Evolutionary conservation across 2,888 invertebrate genomes (phyloP), one percentile per base, ranked within the genome.

Genomic region (Temnothorax rugatulus): DNA sequence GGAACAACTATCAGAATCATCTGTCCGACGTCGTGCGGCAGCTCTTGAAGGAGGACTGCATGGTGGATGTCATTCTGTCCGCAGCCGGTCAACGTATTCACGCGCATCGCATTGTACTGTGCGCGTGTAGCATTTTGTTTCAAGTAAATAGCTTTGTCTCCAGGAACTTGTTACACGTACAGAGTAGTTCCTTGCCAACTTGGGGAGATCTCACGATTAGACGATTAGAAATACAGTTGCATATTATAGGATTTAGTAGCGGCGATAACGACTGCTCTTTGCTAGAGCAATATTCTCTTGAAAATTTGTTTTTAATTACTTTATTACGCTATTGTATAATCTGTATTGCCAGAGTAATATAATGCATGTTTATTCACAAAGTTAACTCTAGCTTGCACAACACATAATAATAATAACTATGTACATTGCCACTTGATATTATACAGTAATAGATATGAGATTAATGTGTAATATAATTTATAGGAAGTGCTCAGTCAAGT

Each of bases 41-140:
- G 82, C 91, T 95, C 13, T 86, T 95, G 13, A 93, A 93, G 18
- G 93, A 95, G 68, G 93, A 94, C 85, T 94, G 94, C 34, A 95
- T 95, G 94, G 95, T 95, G 85, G 95, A 95, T 86, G 95, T 95
- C 52, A 95, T 95, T 21, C 91, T 95, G 54, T 94, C 94, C 44
- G 95, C 95, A 79, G 95, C 93, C 57, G 95, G 95, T 44, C 93
- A 95, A 84, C 95, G 94, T 71, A 94, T 95, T 87, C 93, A 93
- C 52, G 95, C 95, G 7, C 95, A 95, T 91, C 94, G 95, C 44
- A 95, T 95, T 76, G 95, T 95, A 52, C 92, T 95, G 2, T 95
- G 95, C 76, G 95, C 95, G 25, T 95, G 95, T 90, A 95, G 95
- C 88, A 93, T 95, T 71, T 94, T 95, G 83, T 95, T 95, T 90